phyloP scores from a whole-genome alignment of 2,113 vertebrate genomes.

The Mus pahari region DNA sequence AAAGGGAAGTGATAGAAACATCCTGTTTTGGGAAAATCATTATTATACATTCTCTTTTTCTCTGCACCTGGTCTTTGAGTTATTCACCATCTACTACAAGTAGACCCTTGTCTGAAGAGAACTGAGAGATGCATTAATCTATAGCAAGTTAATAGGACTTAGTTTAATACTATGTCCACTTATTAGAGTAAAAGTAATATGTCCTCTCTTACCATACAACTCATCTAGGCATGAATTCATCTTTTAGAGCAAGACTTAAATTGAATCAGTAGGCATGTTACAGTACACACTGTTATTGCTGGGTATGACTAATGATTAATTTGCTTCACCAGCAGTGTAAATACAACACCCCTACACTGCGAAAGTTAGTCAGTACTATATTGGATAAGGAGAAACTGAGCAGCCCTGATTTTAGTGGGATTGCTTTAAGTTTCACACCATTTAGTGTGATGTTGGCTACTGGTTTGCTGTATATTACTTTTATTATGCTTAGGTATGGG shows the following conservation, averaged over 20 bases:
- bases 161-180: not conserved
- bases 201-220: not conserved
- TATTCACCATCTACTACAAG: not conserved
- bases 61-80: not conserved
- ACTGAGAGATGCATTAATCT: not conserved
- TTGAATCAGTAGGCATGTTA: not conserved
- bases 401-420: too few species aligned
- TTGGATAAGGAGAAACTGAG: too few species aligned
- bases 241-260: not conserved
- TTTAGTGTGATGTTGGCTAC: too few species aligned
- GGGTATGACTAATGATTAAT: not conserved
- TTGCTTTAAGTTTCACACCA: too few species aligned
- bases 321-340: not conserved
- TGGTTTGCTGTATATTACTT: too few species aligned
- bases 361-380: not conserved
- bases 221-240: not conserved
- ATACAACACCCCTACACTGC: too few species aligned
- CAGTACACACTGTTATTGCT: not conserved
- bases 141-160: not conserved
- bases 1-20: not conserved
- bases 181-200: not conserved
- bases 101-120: not conserved
- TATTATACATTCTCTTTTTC: not conserved
- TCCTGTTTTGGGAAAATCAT: not conserved
- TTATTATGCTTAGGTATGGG: too few species aligned